Evolutionary conservation across 2,113 vertebrate species (phyloP), one percentile per base, ranked within the genome.

Genomic region (Marmota flaviventris): DNA sequence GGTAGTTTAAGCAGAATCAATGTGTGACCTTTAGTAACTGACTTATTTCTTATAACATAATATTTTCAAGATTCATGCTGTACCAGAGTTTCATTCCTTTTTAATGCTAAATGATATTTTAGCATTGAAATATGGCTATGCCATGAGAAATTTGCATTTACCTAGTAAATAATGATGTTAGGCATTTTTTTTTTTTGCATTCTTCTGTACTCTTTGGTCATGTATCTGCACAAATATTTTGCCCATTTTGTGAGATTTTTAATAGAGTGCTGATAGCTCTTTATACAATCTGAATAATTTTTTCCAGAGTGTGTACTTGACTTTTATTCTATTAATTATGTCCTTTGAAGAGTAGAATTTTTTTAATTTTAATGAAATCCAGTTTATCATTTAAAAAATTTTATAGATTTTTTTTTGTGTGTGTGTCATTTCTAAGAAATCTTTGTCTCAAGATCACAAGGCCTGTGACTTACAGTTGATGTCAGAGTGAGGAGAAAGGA

Each of bases 401-500:
- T 81, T 78, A 14, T 84, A 42, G 45, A 42, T 77, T 14, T 72
- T 81, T 45, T 45, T 24, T 94, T 24, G 6, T 63, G 9, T 63
- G 56, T 85, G 51, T 77, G 20, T 85, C 48, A 85, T 89, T 94
- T 81, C 32, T 94, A 83, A 94, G 20, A 72, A 69, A 67, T 84
- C 13, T 56, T 93, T 82, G n/a, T 51, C 37, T 42, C 6, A 56
- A 5, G 34, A 63, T 83, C 32, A 48, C 22, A 90, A 86, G n/a
- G 4, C 16, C 9, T 76, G 32, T 85, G 18, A 89, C 51, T 61
- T 25, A 93, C 10, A 13, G 11, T 75, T 8, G 10, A 63, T 29
- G 77, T 17, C 8, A 83, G 10, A 70, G 5, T 14, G 18, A 86
- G 51, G 32, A 90, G 42, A 48, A 83, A 25, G 27, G 6, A 45